Evolutionary conservation across 2,113 vertebrate species (phyloP), one percentile per base, ranked within the genome.

Genomic region (Indicator indicator): DNA sequence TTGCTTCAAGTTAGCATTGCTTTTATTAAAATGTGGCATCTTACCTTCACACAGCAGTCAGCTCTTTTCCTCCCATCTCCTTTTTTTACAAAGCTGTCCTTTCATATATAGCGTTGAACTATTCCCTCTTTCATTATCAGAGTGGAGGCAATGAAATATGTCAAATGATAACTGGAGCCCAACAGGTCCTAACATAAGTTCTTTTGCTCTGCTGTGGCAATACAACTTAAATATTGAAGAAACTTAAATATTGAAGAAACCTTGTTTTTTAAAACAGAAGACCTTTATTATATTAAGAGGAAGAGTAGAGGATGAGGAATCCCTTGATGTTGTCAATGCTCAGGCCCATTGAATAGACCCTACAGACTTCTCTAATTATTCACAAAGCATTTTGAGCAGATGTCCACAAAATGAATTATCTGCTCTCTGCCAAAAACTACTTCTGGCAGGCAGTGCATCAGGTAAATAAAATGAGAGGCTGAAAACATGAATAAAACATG

Each of bases 341-440:
- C 75, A 92, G 46, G 89, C 73, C 82, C 59, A 72, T 7, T 24
- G 70, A 95, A 88, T 5, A 79, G 81, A 82, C 88, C 94, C 92
- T 94, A 71, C 71, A 93, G 84, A 83, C 58, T 90, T 55, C 75
- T 85, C 74, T 83, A 90, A 97, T 96, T 96, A 94, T 90, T 81
- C 88, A 93, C 60, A 67, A 71, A 96, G 90, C 69, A 75, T 96
- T 94, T 90, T 92, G 75, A 96, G 91, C 94, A 96, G 83, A 94
- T 97, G 88, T 93, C 91, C 86, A 91, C 83, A 86, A 97, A 97
- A 95, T 89, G 65, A 95, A 88, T 96, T 94, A 95, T 54, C 79
- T 96, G 93, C 76, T 91, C 30, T 7, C 92, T 95, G 92, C 91
- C 94, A 97, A 96, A 94, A 95, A 33, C 83, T 73, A 91, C 72